Percentiles rank a stretch among this genome's conserved stretches.
These are phyloP conservation scores for Tamias sibiricus DNA, from an alignment of 2,113 vertebrate species.

Conservation along the genomic window DNA sequence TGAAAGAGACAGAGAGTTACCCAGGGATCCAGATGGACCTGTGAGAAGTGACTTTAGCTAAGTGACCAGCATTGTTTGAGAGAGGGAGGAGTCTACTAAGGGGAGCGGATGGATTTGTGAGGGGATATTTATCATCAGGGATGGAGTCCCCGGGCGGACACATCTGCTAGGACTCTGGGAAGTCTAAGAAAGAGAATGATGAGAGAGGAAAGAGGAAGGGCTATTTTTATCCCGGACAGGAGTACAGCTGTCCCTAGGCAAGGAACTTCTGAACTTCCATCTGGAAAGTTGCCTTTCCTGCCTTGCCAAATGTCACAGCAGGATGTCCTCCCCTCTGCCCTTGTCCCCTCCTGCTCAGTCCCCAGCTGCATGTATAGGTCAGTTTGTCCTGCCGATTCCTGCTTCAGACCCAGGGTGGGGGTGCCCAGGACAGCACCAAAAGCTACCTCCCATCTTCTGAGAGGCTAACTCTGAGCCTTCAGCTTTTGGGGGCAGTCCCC, in stretches of 20 bases:
- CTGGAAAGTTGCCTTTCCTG: conserved; percentile 53
- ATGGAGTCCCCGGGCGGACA: background rate
- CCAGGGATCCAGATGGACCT: background rate
- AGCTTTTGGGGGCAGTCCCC: background rate
- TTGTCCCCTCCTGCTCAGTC: background rate
- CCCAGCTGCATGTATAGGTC: background rate
- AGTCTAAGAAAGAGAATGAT: background rate
- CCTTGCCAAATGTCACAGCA: background rate
- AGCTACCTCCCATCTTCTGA: background rate
- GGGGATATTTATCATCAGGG: background rate
- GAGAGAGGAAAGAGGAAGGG: conserved; percentile 48
- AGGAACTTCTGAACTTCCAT: conserved; percentile 43
- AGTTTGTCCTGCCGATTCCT: background rate
- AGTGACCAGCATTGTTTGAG: background rate
- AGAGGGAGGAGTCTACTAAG: background rate
- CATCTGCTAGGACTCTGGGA: background rate
- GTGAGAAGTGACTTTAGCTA: background rate
- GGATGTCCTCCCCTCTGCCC: background rate
- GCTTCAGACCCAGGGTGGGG: background rate
- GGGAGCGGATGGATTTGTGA: background rate
- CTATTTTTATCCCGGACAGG: conserved; percentile 63
- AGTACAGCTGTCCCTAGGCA: background rate
- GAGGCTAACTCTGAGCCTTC: background rate
- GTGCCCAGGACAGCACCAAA: background rate
- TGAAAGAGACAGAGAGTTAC: background rate